Conservation (phyloP, 2,797 vertebrate genomes). For the Phylloscopus collybita region DNA sequence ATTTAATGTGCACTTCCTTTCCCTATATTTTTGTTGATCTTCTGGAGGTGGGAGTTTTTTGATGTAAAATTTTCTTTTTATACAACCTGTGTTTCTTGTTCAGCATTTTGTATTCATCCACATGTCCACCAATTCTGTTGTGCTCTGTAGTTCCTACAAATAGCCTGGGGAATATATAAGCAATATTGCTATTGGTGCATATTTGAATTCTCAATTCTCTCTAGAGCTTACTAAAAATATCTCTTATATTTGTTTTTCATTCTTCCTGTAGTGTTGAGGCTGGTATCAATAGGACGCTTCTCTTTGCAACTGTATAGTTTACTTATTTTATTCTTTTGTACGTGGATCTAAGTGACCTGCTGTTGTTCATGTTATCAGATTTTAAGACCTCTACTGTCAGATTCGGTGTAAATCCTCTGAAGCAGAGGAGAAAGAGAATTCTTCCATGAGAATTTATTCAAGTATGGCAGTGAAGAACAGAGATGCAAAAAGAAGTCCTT, state of each 20-base stretch:
- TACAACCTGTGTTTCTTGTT: not conserved
- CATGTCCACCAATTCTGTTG: not conserved
- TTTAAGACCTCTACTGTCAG: not conserved
- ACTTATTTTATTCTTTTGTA: not conserved
- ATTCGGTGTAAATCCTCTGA: not conserved
- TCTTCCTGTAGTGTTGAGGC: not conserved
- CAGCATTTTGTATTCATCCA: not conserved
- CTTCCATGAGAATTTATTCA: not conserved
- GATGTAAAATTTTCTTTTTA: not conserved
- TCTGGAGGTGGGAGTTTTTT: not conserved
- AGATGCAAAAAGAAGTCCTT: not conserved
- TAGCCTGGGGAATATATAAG: not conserved
- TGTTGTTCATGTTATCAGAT: not conserved
- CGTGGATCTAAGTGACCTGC: not conserved
- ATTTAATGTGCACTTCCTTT: not conserved
- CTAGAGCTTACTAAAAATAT: not conserved
- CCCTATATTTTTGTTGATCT: not conserved
- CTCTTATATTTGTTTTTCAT: not conserved
- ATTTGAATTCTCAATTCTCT: not conserved
- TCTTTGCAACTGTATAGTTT: not conserved
- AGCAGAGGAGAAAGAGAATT: not conserved
- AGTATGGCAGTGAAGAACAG: not conserved
- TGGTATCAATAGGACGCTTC: not conserved
- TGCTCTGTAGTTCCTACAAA: not conserved
- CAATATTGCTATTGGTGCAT: not conserved